Evolutionary conservation across 2,888 invertebrate species (phyloP).

Genomic region (Chymomyza procnemis): DNA sequence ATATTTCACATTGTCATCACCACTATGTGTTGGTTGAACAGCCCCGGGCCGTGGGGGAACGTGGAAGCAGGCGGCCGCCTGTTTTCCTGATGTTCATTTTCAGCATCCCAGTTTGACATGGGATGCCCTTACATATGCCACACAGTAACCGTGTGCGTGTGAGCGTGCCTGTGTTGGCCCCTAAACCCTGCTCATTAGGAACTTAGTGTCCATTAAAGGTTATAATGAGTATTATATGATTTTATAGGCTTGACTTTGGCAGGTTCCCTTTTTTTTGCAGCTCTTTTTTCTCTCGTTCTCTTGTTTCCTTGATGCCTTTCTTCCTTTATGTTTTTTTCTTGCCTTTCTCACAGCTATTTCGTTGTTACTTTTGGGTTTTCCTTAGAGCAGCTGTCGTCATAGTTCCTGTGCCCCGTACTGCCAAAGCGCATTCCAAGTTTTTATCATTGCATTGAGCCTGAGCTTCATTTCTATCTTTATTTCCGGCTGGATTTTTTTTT

Average conservation of each 20-base stretch:
- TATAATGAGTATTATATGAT: neutral
- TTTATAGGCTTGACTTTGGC: neutral
- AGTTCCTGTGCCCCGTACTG: neutral
- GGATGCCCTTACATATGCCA: slow-evolving; percentile 32
- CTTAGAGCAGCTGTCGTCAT: neutral
- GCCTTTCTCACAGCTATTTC: neutral
- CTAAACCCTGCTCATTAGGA: slow-evolving; percentile 14
- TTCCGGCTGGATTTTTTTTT: neutral
- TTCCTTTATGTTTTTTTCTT: no score
- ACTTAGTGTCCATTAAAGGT: neutral
- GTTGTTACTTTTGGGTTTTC: neutral
- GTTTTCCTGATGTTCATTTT: slow-evolving; percentile 15
- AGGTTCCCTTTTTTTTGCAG: neutral
- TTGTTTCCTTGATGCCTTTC: no score
- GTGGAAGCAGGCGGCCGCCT: slow-evolving; percentile 2
- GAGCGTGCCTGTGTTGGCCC: neutral
- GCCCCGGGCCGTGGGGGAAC: no score
- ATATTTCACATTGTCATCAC: slow-evolving; percentile 45
- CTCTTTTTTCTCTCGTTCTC: no score
- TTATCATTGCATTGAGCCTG: slow-evolving; percentile 17
- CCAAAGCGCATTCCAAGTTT: neutral
- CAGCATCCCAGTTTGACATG: slow-evolving; percentile 18
- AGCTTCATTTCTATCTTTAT: slow-evolving; percentile 13
- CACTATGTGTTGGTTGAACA: slow-evolving; percentile 29
- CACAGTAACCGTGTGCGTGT: neutral